Conservation (phyloP, 2,797 vertebrate species). For the Apodemus agrarius region DNA sequence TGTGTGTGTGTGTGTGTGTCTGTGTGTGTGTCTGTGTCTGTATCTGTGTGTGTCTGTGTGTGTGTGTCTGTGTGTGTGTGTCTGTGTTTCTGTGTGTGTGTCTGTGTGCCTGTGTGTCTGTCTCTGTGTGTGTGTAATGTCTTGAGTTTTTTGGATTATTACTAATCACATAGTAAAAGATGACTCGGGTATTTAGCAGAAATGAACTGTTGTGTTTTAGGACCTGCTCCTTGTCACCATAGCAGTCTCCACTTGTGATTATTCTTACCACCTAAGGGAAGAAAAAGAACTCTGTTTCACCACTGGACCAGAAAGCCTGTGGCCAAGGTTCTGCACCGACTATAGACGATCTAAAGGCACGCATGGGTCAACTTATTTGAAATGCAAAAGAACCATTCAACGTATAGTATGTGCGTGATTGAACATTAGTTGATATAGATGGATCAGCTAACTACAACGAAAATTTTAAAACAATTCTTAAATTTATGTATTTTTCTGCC, state of each 20-base stretch:
- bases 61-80: background rate
- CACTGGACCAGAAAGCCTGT: slow-evolving; percentile 1
- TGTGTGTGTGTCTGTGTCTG: background rate
- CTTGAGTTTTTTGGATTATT: background rate
- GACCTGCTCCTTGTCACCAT: background rate
- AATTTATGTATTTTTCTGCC: slow-evolving; percentile 12
- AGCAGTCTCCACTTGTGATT: slow-evolving; percentile 22
- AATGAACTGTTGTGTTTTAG: slow-evolving; percentile 5
- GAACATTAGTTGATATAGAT: slow-evolving; percentile 43
- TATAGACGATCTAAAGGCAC: slow-evolving; percentile 40
- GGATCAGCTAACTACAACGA: background rate
- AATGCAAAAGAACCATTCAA: slow-evolving; percentile 6
- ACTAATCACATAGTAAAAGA: slow-evolving; percentile 29
- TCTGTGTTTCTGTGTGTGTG: background rate
- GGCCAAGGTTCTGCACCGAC: slow-evolving; percentile 8
- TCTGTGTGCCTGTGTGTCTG: background rate
- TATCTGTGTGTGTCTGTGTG: background rate
- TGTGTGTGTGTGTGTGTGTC: background rate
- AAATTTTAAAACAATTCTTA: slow-evolving; percentile 31
- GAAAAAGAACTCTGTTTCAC: background rate
- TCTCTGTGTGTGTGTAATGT: background rate
- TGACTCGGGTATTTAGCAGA: background rate
- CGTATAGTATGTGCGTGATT: background rate
- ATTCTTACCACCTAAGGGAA: slow-evolving; percentile 28
- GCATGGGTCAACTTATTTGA: slow-evolving; percentile 5